These are phyloP conservation scores for Engystomops pustulosus DNA, from an alignment of 2,113 vertebrate genomes.

Conservation along the genomic window DNA sequence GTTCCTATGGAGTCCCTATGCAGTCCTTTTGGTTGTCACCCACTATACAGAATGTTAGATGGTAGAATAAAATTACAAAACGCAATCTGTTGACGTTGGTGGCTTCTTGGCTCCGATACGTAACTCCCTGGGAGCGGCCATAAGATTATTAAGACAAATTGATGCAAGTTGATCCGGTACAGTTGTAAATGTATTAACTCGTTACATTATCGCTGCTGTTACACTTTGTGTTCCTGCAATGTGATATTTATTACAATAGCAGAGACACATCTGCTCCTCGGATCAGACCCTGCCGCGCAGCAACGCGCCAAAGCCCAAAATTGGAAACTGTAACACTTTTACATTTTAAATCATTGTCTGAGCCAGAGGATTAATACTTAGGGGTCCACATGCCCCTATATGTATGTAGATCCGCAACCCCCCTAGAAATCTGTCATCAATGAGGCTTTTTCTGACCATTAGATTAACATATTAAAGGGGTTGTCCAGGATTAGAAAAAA, in stretches of 20 bases:
- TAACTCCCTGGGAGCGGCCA: not conserved
- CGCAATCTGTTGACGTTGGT: not conserved
- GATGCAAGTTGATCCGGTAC: not conserved
- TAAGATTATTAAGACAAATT: not conserved
- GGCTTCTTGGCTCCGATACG: not conserved
- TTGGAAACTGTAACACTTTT: not conserved
- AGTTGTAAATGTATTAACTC: not conserved
- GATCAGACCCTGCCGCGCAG: not conserved
- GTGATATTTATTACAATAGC: conserved; percentile 19
- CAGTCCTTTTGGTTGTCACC: no score
- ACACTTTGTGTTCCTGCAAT: not conserved
- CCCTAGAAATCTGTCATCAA: no score
- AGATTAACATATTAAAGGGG: no score
- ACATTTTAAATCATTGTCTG: not conserved
- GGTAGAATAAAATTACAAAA: not conserved
- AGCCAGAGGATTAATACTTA: no score
- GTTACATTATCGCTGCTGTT: not conserved
- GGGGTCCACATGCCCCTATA: no score
- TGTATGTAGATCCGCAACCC: no score
- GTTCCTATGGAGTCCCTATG: no score
- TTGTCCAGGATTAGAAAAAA: no score
- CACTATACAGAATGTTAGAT: no score
- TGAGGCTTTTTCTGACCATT: no score
- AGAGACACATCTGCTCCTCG: conserved; percentile 7
- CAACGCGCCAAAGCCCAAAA: not conserved